Evolutionary conservation across 92 coral and sea anemone species (phyloP).

Genomic region (Umimayanthus chanpuru): DNA sequence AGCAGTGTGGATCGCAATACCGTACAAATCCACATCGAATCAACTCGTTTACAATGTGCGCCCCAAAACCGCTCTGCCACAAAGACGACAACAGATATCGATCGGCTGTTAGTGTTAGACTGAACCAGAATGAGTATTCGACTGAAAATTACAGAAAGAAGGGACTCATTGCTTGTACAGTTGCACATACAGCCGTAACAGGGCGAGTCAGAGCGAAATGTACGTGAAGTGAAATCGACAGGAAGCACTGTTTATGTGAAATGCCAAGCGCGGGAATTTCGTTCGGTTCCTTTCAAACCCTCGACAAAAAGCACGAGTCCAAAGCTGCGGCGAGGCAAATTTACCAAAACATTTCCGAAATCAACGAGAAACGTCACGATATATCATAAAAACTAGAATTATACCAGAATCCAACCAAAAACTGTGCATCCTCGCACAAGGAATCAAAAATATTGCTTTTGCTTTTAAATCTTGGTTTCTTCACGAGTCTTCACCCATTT

Average conservation of each 20-base stretch:
- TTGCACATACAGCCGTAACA: neutral
- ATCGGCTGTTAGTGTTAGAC: conserved; percentile 11
- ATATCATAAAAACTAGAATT: neutral
- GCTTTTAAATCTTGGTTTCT: conserved; percentile 39
- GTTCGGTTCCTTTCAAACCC: conserved; percentile 35
- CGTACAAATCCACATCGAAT: neutral
- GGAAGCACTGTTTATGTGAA: conserved; percentile 38
- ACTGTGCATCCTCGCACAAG: neutral
- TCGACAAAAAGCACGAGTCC: conserved; percentile 27
- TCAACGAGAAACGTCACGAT: neutral
- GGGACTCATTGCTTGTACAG: neutral
- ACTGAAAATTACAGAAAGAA: neutral
- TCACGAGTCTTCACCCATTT: neutral
- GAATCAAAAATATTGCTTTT: conserved; percentile 26
- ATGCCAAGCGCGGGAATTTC: conserved; percentile 48
- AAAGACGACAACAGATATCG: conserved; percentile 33
- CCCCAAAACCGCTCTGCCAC: conserved; percentile 29
- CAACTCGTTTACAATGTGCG: neutral
- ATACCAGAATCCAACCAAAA: neutral
- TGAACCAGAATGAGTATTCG: neutral
- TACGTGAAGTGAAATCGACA: conserved; percentile 7
- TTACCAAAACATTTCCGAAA: neutral
- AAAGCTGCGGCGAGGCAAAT: neutral
- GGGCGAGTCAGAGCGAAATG: no score
- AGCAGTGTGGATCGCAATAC: neutral